Conservation (phyloP, 1,140 invertebrate genomes). For the Drosophila simulans region DNA sequence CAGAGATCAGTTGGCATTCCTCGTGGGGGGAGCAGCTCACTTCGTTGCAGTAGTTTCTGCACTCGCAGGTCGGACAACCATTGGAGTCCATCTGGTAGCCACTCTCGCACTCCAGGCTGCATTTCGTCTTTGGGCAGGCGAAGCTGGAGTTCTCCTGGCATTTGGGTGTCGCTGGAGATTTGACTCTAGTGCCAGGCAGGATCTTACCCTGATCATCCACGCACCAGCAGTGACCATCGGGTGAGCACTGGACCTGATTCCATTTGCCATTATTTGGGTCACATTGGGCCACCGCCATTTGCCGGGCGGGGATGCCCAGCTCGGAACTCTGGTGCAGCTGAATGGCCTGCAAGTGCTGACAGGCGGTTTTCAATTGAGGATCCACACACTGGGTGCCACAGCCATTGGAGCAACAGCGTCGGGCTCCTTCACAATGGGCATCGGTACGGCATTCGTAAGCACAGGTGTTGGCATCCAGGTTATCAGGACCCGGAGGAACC, state of each 20-base stretch:
- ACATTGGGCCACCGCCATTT: conserved; percentile 93
- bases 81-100: conserved; percentile 88
- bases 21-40: conserved; percentile 89
- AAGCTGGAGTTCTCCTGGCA: conserved; percentile 85
- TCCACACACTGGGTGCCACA: conserved; percentile 92
- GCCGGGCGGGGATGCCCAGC: conserved; percentile 89
- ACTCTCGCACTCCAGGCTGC: conserved; percentile 87
- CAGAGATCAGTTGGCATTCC: conserved; percentile 87
- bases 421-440: conserved; percentile 88
- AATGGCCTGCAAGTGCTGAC: conserved; percentile 88
- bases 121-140: conserved; percentile 87
- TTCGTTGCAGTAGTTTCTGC: conserved; percentile 91
- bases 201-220: conserved; percentile 94
- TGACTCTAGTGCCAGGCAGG: conserved; percentile 87
- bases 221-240: conserved; percentile 94
- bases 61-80: conserved; percentile 91
- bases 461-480: conserved; percentile 86
- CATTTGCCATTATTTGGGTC: conserved; percentile 90
- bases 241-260: conserved; percentile 91
- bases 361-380: conserved; percentile 90
- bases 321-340: conserved; percentile 91
- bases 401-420: conserved; percentile 93
- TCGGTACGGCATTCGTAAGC: conserved; percentile 92
- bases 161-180: conserved; percentile 72
- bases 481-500: conserved; percentile 88